A percentile compares a stretch with the other conserved stretches of the same genome.
Conservation (phyloP, 2,888 invertebrate genomes). For the Pristionchus fissidentatus region DNA sequence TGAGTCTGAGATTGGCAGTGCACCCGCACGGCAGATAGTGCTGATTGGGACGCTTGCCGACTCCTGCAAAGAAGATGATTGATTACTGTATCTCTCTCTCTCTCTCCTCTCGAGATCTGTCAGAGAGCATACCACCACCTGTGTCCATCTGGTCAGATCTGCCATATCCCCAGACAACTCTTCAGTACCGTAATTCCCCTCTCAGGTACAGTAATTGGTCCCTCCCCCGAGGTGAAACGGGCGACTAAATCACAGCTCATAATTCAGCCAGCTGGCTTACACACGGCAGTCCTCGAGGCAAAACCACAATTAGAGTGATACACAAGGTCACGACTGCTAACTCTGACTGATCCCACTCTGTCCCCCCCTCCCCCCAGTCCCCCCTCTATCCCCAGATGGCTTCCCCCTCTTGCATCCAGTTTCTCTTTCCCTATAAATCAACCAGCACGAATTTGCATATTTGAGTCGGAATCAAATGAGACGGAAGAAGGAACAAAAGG, state of each 20-base stretch:
- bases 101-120: not conserved
- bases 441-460: constrained; percentile 42
- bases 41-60: constrained; percentile 73
- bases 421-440: constrained; percentile 31
- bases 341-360: not conserved
- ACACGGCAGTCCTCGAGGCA: not conserved
- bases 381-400: constrained; percentile 26
- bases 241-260: constrained; percentile 38
- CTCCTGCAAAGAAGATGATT: constrained; percentile 56
- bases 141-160: constrained; percentile 23
- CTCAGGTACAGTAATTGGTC: constrained; percentile 10
- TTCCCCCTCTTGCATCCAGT: constrained; percentile 20
- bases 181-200: not conserved
- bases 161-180: not conserved
- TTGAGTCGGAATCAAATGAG: constrained; percentile 35
- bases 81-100: not conserved
- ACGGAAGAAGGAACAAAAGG: constrained; percentile 38
- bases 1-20: constrained; percentile 71
- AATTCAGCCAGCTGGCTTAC: constrained; percentile 29
- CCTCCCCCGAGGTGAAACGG: not conserved
- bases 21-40: constrained; percentile 73
- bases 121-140: not conserved
- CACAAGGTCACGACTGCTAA: constrained; percentile 18
- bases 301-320: constrained; percentile 39
- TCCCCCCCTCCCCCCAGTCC: not conserved